Conservation (phyloP, 2,888 invertebrate genomes). For the Spodoptera littoralis region DNA sequence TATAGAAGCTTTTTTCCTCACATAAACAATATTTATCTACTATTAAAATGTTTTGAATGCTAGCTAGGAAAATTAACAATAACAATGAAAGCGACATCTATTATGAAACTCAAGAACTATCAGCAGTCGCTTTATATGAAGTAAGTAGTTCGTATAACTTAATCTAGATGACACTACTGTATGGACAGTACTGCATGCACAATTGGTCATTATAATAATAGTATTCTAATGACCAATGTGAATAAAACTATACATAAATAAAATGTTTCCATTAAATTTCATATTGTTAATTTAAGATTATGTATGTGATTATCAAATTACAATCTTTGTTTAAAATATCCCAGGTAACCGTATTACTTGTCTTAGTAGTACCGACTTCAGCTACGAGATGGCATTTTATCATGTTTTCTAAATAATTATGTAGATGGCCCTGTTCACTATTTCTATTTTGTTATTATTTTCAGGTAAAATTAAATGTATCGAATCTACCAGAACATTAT, state of each 20-base stretch:
- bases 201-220: no score
- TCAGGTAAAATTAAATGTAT: no score
- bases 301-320: no score
- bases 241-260: no score
- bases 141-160: background rate
- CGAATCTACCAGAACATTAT: no score
- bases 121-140: accelerated
- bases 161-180: slow-evolving; percentile 27
- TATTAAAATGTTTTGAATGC: slow-evolving; percentile 37
- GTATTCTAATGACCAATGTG: no score
- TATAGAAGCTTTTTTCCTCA: background rate
- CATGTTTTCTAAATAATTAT: background rate
- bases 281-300: no score
- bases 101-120: background rate
- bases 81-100: slow-evolving; percentile 40
- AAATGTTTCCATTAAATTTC: no score
- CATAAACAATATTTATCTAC: slow-evolving; percentile 25
- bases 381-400: background rate
- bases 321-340: no score
- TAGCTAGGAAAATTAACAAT: slow-evolving; percentile 14
- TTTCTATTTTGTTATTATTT: no score
- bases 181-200: no score
- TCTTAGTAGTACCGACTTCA: background rate
- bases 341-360: background rate
- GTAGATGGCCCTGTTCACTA: slow-evolving; percentile 1